These are phyloP conservation scores for Lutjanus campechanus DNA, from an alignment of 2,797 vertebrate genomes.

Conservation along the genomic window DNA sequence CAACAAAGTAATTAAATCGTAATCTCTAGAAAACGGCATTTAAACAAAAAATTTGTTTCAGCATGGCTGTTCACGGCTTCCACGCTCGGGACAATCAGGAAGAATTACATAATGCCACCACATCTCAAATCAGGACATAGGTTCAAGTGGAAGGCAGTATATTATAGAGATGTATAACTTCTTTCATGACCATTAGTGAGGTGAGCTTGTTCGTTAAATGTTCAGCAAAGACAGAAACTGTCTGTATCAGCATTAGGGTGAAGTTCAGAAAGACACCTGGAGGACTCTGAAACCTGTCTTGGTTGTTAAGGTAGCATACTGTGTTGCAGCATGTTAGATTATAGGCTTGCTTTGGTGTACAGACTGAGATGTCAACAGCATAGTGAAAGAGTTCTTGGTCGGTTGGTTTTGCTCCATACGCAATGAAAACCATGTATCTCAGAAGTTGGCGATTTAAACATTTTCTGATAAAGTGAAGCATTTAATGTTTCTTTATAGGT, in stretches of 20 bases:
- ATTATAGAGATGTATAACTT: background rate
- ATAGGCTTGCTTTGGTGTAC: slow-evolving; percentile 58
- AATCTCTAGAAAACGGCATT: no score
- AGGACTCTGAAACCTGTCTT: slow-evolving; percentile 20
- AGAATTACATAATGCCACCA: slow-evolving; percentile 10
- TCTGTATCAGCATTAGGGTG: slow-evolving; percentile 11
- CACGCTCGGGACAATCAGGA: slow-evolving; percentile 48
- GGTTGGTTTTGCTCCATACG: background rate
- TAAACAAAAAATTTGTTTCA: no score
- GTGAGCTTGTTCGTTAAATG: slow-evolving; percentile 19
- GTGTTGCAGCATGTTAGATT: slow-evolving; percentile 51
- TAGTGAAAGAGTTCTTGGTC: slow-evolving; percentile 14
- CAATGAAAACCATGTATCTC: background rate
- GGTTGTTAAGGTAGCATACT: slow-evolving; percentile 31
- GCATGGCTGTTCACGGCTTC: no score
- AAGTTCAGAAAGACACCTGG: slow-evolving; percentile 35
- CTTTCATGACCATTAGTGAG: slow-evolving; percentile 20
- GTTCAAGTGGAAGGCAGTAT: slow-evolving; percentile 49
- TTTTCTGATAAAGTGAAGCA: slow-evolving; percentile 11
- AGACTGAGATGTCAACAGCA: slow-evolving; percentile 45
- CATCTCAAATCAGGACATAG: slow-evolving; percentile 24
- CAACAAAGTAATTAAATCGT: no score
- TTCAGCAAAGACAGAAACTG: slow-evolving; percentile 19
- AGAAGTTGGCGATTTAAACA: background rate
- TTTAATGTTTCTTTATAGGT: background rate